Conservation (phyloP, 2,888 invertebrate species). For the Drosophila nr. perissopoda region DNA sequence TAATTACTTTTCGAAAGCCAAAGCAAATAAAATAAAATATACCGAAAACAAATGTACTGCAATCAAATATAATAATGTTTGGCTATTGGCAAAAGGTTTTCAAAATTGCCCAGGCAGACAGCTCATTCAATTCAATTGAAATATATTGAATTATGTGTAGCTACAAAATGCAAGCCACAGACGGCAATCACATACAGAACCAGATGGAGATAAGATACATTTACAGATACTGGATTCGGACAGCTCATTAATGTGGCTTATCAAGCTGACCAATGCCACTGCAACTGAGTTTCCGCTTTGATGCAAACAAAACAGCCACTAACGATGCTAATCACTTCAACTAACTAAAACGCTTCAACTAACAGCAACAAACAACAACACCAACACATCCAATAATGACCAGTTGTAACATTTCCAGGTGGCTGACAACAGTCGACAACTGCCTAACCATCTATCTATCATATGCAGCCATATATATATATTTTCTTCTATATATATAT, state of each 20-base stretch:
- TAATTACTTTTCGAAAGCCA: slow-evolving; percentile 47
- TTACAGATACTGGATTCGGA: slow-evolving; percentile 4
- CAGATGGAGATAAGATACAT: slow-evolving; percentile 5
- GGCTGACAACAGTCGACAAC: slow-evolving; percentile 70
- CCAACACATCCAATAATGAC: slow-evolving; percentile 41
- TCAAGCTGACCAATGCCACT: slow-evolving; percentile 59
- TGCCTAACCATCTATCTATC: slow-evolving; percentile 47
- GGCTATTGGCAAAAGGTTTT: neutral
- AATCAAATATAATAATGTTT: slow-evolving; percentile 42
- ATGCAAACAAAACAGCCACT: slow-evolving; percentile 77
- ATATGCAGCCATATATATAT: slow-evolving; percentile 13
- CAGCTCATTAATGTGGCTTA: slow-evolving; percentile 50
- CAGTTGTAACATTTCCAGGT: slow-evolving; percentile 69
- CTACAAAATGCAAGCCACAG: slow-evolving; percentile 21
- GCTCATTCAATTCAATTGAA: slow-evolving; percentile 53
- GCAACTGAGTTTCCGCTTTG: slow-evolving; percentile 71
- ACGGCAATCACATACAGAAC: slow-evolving; percentile 6
- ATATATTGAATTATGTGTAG: slow-evolving; percentile 44
- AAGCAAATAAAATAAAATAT: slow-evolving; percentile 32
- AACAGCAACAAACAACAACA: slow-evolving; percentile 41
- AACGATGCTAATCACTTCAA: slow-evolving; percentile 79
- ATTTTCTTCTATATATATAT: slow-evolving; percentile 19
- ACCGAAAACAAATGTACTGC: slow-evolving; percentile 30
- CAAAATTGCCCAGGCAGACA: slow-evolving; percentile 14
- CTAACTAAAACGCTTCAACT: slow-evolving; percentile 77